Evolutionary conservation across 2,888 invertebrate species (phyloP), one percentile per base, ranked within the genome.

Genomic region (Dendrolimus houi): DNA sequence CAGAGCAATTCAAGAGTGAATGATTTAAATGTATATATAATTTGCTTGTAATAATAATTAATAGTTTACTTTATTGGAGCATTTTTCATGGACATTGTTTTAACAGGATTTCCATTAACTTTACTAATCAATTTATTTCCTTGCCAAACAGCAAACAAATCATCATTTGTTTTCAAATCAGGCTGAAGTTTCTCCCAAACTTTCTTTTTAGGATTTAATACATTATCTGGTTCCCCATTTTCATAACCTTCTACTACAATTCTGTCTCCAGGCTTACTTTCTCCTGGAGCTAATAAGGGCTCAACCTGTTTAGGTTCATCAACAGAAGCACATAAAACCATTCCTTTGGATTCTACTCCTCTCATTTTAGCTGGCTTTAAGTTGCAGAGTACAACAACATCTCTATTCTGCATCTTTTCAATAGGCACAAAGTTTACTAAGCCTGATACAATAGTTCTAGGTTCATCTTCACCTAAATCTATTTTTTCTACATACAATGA

Each of bases 331-430:
- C 98, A 98, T 55, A 98, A 91, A 52, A 98, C 96, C 98, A 98
- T 98, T 62, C 97, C 98, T 77, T 95, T 94, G 0, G 98, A 98
- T 68, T 96, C 94, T 41, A 98, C 91, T 56, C 98, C 98, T 64
- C 98, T 92, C 95, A 99, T 96, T 92, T 98, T 99, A 12, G 97
- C 98, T 52, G 99, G 95, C 87, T 99, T 99, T 56, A 99, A 92
- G 84, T 99, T 99, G 70, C 98, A 98, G 56, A 99, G 87, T 3
- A 99, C 96, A 7, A 99, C 95, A 7, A 98, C 99, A 83, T 96
- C 91, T 60, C 97, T 93, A 72, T 97, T 93, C 73, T 95, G 92
- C 95, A 99, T 96, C 85, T 98, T 94, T 74, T 98, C 97, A 57
- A 97, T 91, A 10, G 97, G 95, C 14, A 98, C 95, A 87, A 94